Percentiles rank a stretch among this genome's conserved stretches.
Conservation (phyloP, 2,888 invertebrate genomes). For the Melanophora roralis region DNA sequence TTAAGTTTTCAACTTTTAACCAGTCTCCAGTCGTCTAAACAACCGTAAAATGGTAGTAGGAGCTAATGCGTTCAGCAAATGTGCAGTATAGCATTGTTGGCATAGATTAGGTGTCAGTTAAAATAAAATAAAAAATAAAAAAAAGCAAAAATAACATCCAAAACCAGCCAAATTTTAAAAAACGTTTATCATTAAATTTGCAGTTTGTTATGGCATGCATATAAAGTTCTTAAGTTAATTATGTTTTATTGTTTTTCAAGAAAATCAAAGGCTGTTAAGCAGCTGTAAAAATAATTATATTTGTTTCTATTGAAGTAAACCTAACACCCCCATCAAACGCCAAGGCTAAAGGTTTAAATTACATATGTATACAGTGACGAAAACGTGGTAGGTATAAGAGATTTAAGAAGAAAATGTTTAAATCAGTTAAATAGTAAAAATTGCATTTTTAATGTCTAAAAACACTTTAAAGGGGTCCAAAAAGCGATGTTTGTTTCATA, state of each 20-base stretch:
- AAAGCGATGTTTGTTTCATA: no score
- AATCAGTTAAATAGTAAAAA: no score
- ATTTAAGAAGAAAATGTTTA: no score
- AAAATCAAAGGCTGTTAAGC: background rate
- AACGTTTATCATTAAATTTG: conserved; percentile 1
- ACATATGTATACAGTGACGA: no score
- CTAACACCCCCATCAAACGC: no score
- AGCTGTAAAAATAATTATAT: background rate
- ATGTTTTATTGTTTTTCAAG: background rate
- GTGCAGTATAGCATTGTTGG: background rate
- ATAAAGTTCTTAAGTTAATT: background rate
- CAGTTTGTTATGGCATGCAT: background rate
- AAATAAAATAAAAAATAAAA: background rate
- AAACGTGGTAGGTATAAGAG: no score
- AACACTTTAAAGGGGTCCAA: no score
- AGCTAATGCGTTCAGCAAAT: background rate
- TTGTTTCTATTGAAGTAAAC: background rate
- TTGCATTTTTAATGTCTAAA: no score
- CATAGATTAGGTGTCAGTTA: background rate
- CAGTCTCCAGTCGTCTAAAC: background rate
- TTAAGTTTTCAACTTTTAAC: background rate
- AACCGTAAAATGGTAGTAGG: background rate
- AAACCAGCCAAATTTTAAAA: background rate
- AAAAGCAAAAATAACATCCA: background rate
- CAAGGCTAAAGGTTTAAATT: no score